Evolutionary conservation across 2,797 vertebrate species (phyloP).

Genomic region (Lycodopsis pacificus): DNA sequence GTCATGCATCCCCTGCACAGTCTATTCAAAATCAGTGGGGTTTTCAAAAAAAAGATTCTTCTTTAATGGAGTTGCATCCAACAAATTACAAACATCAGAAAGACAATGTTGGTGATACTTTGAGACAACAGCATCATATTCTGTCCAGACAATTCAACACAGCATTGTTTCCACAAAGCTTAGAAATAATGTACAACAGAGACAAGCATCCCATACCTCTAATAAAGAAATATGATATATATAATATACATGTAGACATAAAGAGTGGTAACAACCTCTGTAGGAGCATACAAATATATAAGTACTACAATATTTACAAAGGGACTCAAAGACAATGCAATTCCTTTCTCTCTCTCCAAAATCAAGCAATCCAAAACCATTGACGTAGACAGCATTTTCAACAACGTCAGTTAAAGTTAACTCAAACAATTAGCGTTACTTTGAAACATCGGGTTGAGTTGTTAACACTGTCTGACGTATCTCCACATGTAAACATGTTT

Average conservation of each 20-base stretch:
- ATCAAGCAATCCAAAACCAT: background rate
- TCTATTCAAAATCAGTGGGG: constrained; percentile 3
- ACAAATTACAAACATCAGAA: background rate
- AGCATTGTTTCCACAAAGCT: no score
- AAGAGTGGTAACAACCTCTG: background rate
- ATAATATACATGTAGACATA: background rate
- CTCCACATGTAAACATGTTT: background rate
- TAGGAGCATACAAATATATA: background rate
- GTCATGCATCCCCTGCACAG: constrained; percentile 4
- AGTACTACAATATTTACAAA: background rate
- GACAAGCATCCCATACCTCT: background rate
- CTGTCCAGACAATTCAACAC: background rate
- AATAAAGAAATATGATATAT: background rate
- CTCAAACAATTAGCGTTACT: background rate
- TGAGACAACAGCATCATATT: background rate
- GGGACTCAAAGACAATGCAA: background rate
- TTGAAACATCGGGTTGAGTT: background rate
- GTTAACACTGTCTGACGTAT: background rate
- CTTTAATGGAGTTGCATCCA: background rate
- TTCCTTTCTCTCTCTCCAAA: background rate
- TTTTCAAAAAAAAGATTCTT: background rate
- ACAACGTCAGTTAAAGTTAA: background rate
- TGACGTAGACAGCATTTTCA: background rate
- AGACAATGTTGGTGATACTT: background rate
- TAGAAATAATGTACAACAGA: background rate